phyloP scores from a whole-genome alignment of 2,797 vertebrate species.

The Acrocephalus scirpaceus region DNA sequence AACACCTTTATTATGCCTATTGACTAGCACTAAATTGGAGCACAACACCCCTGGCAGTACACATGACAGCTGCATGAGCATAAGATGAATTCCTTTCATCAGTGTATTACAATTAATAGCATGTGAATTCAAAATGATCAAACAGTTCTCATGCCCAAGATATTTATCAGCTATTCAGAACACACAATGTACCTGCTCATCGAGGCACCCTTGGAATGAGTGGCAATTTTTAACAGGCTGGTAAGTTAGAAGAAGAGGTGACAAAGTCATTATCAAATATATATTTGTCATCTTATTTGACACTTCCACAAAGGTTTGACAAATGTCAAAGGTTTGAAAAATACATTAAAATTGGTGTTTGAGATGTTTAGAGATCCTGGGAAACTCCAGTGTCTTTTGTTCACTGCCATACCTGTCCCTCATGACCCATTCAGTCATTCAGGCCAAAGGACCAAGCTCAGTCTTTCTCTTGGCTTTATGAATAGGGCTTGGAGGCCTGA shows the following conservation, averaged over 20 bases:
- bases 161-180: conserved; percentile 34
- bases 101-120: conserved; percentile 32
- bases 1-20: conserved; percentile 11
- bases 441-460: neutral
- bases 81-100: conserved; percentile 40
- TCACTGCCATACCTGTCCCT: neutral
- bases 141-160: neutral
- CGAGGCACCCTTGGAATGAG: neutral
- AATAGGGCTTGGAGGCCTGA: neutral
- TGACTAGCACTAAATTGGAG: conserved; percentile 26
- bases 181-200: neutral
- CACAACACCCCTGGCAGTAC: neutral
- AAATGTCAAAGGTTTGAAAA: neutral
- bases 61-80: neutral
- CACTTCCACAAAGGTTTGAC: neutral
- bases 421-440: neutral
- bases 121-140: conserved; percentile 48
- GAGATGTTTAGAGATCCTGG: neutral
- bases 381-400: neutral
- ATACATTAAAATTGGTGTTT: neutral
- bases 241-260: neutral
- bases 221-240: neutral
- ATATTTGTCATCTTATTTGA: neutral
- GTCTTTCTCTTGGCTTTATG: neutral
- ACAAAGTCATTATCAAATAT: neutral